Base-by-base conservation (phyloP, 2,113 vertebrate species). In the Oceanodroma tethys region DNA sequence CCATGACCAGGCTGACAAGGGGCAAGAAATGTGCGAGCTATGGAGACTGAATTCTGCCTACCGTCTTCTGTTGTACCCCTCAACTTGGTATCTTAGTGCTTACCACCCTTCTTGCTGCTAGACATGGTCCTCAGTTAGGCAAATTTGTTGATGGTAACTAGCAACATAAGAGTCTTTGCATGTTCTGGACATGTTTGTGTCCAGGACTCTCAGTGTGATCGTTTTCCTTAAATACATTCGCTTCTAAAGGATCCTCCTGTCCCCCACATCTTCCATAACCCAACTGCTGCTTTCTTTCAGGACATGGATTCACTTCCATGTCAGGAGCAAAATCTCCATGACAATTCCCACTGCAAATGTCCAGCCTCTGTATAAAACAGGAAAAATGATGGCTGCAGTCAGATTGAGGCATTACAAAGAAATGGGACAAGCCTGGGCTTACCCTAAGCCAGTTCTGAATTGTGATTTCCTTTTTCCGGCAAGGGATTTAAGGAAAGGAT, bases 1-100 rank as follows among this genome's bases (percentile, higher is more conserved):
- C 30, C 53, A 16, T 10, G 21, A 23, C 13, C 48, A 25, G 65
- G 42, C 30, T 40, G 53, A 42, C 60, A 30, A 14, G 3, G 29
- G 13, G 10, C 3, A 45, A 50, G 53, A 0, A 2, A 11, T 18
- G 32, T 30, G 50, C 1, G 3, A 72, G 29, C 30, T 21, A 21
- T 4, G 23, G 50, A 62, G 27, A 20, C 21, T 59, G 55, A 75
- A 40, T 81, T 82, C 47, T 82, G 62, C 34, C 22, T 42, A 14
- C 19, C 19, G 10, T 14, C 53, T 66, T 52, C 38, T 40, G 19
- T 23, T 18, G 13, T 21, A 30, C 32, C 6, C 58, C 18, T 60
- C 50, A 32, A 14, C n/a, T 29, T 3, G 8, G 5, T 2, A 12
- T 22, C 38, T 73, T 9, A 4, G 7, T 29, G n/a, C 22, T 68